phyloP scores from a whole-genome alignment of 1,140 invertebrate species.

The Ylistrum balloti region DNA sequence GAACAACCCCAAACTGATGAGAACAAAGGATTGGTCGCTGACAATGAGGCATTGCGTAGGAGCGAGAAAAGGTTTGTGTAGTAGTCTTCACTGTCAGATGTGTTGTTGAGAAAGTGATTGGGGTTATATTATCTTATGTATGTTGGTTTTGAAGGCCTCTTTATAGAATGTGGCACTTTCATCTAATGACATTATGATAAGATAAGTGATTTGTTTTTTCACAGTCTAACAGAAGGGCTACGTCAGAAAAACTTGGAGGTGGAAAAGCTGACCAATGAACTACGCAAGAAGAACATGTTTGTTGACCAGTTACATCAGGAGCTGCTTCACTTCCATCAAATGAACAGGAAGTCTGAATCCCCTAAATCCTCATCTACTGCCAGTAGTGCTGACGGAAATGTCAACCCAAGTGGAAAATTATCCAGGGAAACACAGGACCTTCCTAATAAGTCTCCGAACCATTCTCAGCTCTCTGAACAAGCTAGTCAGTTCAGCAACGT shows the following conservation, averaged over 20 bases:
- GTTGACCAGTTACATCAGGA: constrained; percentile 54
- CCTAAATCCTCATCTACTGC: constrained; percentile 46
- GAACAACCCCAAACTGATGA: not conserved
- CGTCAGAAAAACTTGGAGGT: constrained; percentile 50
- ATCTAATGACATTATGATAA: too few species aligned
- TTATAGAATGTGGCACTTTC: too few species aligned
- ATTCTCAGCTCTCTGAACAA: not conserved
- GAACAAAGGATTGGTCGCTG: constrained; percentile 6
- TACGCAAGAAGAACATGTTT: constrained; percentile 55
- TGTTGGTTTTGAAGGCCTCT: too few species aligned
- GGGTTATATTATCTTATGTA: too few species aligned
- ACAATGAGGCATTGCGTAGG: not conserved
- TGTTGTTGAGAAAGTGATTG: too few species aligned
- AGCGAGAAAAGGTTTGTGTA: not conserved
- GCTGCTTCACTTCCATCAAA: constrained; percentile 47
- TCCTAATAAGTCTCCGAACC: not conserved
- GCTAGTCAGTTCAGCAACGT: not conserved
- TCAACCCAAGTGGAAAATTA: not conserved
- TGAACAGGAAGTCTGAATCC: constrained; percentile 46
- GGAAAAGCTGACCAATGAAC: constrained; percentile 46
- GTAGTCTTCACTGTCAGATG: too few species aligned
- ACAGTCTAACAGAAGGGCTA: constrained; percentile 49
- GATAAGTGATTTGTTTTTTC: not conserved
- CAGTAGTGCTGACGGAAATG: constrained; percentile 56
- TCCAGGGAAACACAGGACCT: not conserved